These are phyloP conservation scores for Enteromius unitaeniatus DNA, from an alignment of 2,797 vertebrate genomes.

Conservation along the genomic window DNA sequence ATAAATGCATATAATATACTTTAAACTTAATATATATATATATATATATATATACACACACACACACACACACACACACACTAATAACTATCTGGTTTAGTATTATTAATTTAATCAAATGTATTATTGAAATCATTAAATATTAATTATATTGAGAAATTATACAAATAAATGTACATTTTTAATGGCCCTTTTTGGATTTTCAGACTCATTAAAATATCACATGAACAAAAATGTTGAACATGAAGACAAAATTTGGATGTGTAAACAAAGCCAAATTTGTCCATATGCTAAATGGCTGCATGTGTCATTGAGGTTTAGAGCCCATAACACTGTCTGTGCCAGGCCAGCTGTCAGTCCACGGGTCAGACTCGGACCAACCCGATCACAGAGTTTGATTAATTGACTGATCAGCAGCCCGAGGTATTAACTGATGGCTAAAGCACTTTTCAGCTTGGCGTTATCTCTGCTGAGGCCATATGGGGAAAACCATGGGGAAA, in stretches of 20 bases:
- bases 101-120: not conserved
- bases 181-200: not conserved
- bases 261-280: not conserved
- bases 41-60: no score
- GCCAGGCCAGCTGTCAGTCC: constrained; percentile 11
- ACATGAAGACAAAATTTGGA: not conserved
- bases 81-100: not conserved
- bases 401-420: constrained; percentile 76
- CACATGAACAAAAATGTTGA: not conserved
- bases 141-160: not conserved
- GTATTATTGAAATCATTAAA: not conserved
- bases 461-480: constrained; percentile 64
- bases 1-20: not conserved
- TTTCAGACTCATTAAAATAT: not conserved
- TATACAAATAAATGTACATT: not conserved
- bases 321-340: not conserved
- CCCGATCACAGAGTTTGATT: constrained; percentile 73
- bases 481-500: constrained; percentile 75
- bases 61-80: no score
- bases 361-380: constrained; percentile 8
- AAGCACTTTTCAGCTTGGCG: constrained; percentile 72
- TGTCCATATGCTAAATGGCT: not conserved
- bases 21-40: not conserved
- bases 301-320: not conserved
- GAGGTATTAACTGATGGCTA: constrained; percentile 79